Evolutionary conservation across 2,888 invertebrate species (phyloP), one percentile per base, ranked within the genome.

Genomic region (Machimus atricapillus): DNA sequence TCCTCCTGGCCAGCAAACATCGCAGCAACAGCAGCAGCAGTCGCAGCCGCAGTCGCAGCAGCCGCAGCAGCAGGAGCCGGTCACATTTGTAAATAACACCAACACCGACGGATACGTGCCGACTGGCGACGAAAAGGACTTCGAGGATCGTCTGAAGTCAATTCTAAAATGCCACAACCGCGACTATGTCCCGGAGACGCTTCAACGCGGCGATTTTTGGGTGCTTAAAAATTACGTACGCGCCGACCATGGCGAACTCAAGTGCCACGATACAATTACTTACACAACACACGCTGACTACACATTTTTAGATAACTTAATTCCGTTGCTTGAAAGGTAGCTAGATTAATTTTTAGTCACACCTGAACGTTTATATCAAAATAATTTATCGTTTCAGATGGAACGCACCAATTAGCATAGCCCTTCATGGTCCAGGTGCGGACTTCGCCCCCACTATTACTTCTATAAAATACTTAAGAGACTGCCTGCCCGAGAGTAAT

Each of bases 231-330:
- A 98, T 93, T 97, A 96, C 91, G 95, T 97, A 89, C 94, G 94
- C 66, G 96, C 97, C 87, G 95, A 95, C 87, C 95, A 95, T 90
- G 95, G 95, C 23, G 92, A 93, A 74, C 91, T 96, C 82, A 94
- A 93, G 91, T 97, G 97, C 93, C 96, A 97, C 93, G 97, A 97
- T 92, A 95, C 95, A 89, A 94, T 98, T 89, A 98, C 98, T 0
- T 97, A 98, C 91, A 97, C 98, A 52, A 98, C 98, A 16, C 98
- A 98, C 92, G 97, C 97, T 5, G 98, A 98, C 90, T 97, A 95
- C 93, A 97, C 97, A 90, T 98, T 97, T 93, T 94, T 98, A 91
- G 97, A 98, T 93, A 98, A 98, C 93, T 94, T 98, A 90, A 95
- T 95, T 91, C 97, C 97, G 88, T 93, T 98, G 90, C 93, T 97